Percentiles rank a stretch among this genome's conserved stretches.
Conservation (phyloP, 2,888 invertebrate genomes). For the Rhogogaster chlorosoma region DNA sequence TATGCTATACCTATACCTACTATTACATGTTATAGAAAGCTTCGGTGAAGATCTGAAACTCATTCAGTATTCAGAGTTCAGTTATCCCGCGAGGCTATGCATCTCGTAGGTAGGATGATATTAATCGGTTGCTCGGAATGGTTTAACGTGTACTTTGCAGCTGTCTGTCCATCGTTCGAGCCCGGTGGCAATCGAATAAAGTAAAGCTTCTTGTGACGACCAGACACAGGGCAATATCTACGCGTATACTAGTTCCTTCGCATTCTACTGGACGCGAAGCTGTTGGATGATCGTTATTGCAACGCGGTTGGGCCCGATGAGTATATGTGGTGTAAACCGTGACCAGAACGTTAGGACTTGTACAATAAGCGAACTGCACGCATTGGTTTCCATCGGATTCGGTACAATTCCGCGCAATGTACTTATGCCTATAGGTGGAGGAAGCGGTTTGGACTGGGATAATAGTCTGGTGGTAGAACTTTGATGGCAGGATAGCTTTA, state of each 20-base stretch:
- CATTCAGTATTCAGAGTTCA: constrained; percentile 38
- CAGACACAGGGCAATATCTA: constrained; percentile 31
- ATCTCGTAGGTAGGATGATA: constrained; percentile 49
- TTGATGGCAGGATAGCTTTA: constrained; percentile 17
- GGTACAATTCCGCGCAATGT: constrained; percentile 10
- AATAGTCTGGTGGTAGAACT: constrained; percentile 30
- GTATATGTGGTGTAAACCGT: neutral
- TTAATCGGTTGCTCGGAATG: constrained; percentile 46
- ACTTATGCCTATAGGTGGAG: constrained; percentile 4
- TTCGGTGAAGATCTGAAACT: constrained; percentile 5
- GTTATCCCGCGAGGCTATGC: constrained; percentile 42
- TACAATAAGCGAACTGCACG: constrained; percentile 20
- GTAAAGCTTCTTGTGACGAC: constrained; percentile 34
- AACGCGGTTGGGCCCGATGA: neutral
- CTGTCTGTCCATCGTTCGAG: constrained; percentile 39
- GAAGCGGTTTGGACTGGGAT: neutral
- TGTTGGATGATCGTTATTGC: constrained; percentile 37
- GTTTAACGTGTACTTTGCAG: constrained; percentile 47
- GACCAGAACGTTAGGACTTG: neutral
- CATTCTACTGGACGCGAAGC: constrained; percentile 26
- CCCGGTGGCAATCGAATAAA: constrained; percentile 48
- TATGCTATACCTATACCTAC: neutral
- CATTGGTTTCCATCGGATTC: constrained; percentile 27
- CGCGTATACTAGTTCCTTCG: constrained; percentile 28
- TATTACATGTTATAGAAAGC: constrained; percentile 12